Conservation (phyloP, 2,888 invertebrate genomes). For the Trichogramma evanescens region DNA sequence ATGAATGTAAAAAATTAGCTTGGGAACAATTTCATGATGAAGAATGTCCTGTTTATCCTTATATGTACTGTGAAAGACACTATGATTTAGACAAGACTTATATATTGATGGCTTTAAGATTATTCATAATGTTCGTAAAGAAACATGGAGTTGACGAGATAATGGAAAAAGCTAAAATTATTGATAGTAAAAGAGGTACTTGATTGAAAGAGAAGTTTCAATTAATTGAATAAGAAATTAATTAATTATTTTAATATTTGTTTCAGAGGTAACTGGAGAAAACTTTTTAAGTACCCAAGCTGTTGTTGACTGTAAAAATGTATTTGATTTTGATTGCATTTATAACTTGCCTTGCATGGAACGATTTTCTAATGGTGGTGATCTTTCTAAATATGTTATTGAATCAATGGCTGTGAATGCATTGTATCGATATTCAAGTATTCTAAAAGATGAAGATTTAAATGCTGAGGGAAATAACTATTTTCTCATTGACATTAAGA, state of each 20-base stretch:
- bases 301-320: neutral
- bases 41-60: slow-evolving; percentile 56
- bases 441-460: no score
- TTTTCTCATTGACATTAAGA: no score
- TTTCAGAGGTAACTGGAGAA: slow-evolving; percentile 28
- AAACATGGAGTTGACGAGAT: slow-evolving; percentile 40
- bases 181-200: no score
- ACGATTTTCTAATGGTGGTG: no score
- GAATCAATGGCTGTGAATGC: no score
- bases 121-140: neutral
- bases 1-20: slow-evolving; percentile 58
- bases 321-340: slow-evolving; percentile 2
- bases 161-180: slow-evolving; percentile 25
- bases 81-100: neutral
- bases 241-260: no score
- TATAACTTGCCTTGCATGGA: no score
- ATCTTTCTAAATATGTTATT: no score
- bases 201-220: neutral
- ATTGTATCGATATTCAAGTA: no score
- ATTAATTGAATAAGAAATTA: slow-evolving; percentile 20
- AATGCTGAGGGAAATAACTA: no score
- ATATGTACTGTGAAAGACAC: neutral
- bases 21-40: slow-evolving; percentile 64
- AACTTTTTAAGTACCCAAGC: no score
- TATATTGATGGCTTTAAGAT: slow-evolving; percentile 4